These are phyloP conservation scores for Xiphias gladius DNA, from an alignment of 2,113 vertebrate genomes.

Conservation along the genomic window DNA sequence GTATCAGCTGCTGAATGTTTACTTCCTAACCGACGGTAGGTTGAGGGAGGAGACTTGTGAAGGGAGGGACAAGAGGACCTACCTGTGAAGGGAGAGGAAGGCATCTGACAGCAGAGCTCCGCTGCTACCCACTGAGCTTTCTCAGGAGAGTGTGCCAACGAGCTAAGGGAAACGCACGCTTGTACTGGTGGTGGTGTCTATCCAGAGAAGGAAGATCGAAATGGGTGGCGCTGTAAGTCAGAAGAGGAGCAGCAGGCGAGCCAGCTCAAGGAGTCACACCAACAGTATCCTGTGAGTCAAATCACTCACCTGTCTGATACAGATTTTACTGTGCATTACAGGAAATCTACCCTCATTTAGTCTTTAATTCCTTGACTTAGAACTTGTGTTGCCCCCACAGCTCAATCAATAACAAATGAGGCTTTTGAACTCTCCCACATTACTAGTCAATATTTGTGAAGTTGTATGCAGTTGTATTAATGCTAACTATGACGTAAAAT, in stretches of 20 bases:
- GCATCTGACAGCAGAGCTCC: slow-evolving; percentile 22
- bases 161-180: slow-evolving; percentile 6
- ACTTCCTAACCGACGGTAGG: not conserved
- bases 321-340: not conserved
- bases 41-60: slow-evolving; percentile 57
- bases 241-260: slow-evolving; percentile 53
- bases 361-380: not conserved
- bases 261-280: slow-evolving; percentile 35
- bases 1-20: slow-evolving; percentile 35
- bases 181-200: too few relatives aligned
- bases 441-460: not conserved
- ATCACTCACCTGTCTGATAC: slow-evolving; percentile 26
- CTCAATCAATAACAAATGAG: not conserved
- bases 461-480: not conserved
- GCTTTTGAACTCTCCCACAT: not conserved
- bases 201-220: slow-evolving; percentile 14
- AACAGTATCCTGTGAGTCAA: slow-evolving; percentile 67
- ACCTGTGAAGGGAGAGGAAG: slow-evolving; percentile 53
- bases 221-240: slow-evolving; percentile 77
- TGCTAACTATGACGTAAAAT: not conserved
- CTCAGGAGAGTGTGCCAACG: not conserved
- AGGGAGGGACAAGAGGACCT: slow-evolving; percentile 36
- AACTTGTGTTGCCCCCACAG: not conserved
- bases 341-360: not conserved
- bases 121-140: not conserved